These are phyloP conservation scores for Synanthedon vespiformis DNA, from an alignment of 2,888 invertebrate species.

Conservation along the genomic window DNA sequence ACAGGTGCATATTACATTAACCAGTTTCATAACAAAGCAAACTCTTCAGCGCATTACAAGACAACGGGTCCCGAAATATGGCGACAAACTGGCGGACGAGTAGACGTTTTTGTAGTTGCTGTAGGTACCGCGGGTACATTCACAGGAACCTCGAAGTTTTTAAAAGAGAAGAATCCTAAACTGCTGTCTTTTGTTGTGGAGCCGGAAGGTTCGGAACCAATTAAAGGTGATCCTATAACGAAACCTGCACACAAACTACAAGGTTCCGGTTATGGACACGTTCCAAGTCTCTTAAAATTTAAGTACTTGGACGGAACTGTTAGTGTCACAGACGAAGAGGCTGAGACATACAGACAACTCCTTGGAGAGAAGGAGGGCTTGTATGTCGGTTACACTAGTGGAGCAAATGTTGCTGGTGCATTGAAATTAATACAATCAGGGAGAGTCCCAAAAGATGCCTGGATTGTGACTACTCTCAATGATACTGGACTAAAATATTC, in stretches of 20 bases:
- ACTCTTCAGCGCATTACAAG: constrained; percentile 44
- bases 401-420: constrained; percentile 56
- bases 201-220: constrained; percentile 50
- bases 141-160: constrained; percentile 43
- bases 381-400: constrained; percentile 59
- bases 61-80: constrained; percentile 61
- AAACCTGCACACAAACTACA: constrained; percentile 58
- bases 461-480: constrained; percentile 52
- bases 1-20: constrained; percentile 51
- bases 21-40: constrained; percentile 47
- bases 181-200: constrained; percentile 49
- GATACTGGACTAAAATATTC: constrained; percentile 57
- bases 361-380: constrained; percentile 54
- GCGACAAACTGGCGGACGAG: constrained; percentile 51
- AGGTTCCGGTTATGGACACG: constrained; percentile 55
- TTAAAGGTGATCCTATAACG: constrained; percentile 46
- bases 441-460: constrained; percentile 40
- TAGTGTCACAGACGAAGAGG: constrained; percentile 49
- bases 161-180: constrained; percentile 48
- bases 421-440: constrained; percentile 50
- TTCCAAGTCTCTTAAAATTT: constrained; percentile 48
- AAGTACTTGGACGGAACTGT: constrained; percentile 51
- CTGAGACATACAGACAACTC: constrained; percentile 36
- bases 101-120: constrained; percentile 52
- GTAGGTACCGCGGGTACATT: constrained; percentile 59